phyloP scores from a whole-genome alignment of 2,113 vertebrate genomes.

The Cyprinus carpio region DNA sequence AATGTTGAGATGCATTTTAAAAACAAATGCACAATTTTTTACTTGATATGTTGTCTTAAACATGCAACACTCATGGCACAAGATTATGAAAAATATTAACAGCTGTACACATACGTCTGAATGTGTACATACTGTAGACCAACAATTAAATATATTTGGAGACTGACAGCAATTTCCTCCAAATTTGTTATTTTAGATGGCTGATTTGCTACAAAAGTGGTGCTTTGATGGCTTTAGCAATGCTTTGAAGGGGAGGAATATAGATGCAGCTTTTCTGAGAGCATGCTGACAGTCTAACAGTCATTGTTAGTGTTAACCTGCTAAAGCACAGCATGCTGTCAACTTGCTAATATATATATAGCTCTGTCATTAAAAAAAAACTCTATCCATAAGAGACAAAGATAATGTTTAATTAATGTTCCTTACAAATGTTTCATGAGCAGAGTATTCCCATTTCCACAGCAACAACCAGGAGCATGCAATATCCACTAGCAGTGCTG shows the following conservation, averaged over 20 bases:
- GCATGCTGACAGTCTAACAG: background rate
- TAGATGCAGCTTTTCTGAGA: too few relatives aligned
- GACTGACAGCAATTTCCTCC: background rate
- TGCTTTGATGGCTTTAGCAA: background rate
- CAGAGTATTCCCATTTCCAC: slow-evolving; percentile 4
- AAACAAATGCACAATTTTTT: background rate
- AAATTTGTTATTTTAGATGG: background rate
- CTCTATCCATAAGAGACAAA: slow-evolving; percentile 7
- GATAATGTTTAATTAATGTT: slow-evolving; percentile 14
- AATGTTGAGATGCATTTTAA: background rate
- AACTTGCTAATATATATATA: background rate
- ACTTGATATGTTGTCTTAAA: background rate
- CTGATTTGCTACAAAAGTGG: background rate
- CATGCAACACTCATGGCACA: background rate
- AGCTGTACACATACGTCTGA: too few relatives aligned
- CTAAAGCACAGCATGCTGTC: background rate
- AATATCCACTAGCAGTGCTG: background rate
- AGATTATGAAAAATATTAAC: too few relatives aligned
- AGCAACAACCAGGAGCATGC: background rate
- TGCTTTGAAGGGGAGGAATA: background rate
- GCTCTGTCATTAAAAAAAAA: background rate
- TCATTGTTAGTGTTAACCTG: background rate
- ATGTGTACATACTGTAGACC: background rate
- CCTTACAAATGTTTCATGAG: slow-evolving; percentile 13
- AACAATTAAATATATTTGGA: background rate